Percentiles rank a stretch among this genome's conserved stretches.
These are phyloP conservation scores for Spodoptera exigua DNA, from an alignment of 2,888 invertebrate species.

Conservation along the genomic window DNA sequence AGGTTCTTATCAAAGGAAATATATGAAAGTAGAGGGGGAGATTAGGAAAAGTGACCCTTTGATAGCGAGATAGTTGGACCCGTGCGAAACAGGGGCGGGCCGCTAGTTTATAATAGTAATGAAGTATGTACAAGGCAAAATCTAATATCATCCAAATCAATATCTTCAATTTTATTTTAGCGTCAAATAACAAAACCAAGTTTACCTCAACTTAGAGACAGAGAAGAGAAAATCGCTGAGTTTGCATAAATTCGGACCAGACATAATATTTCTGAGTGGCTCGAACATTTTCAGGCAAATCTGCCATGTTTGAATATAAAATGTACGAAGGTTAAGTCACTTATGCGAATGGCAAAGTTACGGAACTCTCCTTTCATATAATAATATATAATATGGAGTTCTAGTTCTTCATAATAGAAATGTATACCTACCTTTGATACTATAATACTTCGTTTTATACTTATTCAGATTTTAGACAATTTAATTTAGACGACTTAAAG, in stretches of 20 bases:
- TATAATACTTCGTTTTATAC: constrained; percentile 34
- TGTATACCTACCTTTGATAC: constrained; percentile 50
- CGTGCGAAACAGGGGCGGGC: too few species aligned
- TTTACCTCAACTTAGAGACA: constrained; percentile 31
- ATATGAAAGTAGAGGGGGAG: too few species aligned
- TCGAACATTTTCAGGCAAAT: constrained; percentile 63
- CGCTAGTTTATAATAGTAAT: too few species aligned
- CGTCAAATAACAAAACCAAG: constrained; percentile 23
- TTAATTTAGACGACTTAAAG: constrained; percentile 19
- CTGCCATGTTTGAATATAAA: constrained; percentile 73
- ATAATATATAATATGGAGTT: constrained; percentile 59
- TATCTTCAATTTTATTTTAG: constrained; percentile 2
- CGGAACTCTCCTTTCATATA: constrained; percentile 59
- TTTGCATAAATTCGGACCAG: constrained; percentile 55
- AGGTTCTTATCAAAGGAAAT: too few species aligned
- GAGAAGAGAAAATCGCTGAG: constrained; percentile 48
- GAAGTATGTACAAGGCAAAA: not conserved
- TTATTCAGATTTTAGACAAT: constrained; percentile 20
- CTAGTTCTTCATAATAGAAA: constrained; percentile 52
- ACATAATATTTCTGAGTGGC: constrained; percentile 71
- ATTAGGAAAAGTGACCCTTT: too few species aligned
- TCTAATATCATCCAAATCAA: not conserved
- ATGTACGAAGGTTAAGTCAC: constrained; percentile 73
- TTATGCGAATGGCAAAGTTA: constrained; percentile 75
- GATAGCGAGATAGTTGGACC: too few species aligned